These are phyloP conservation scores for Neopipo cinnamomea DNA, from an alignment of 2,113 vertebrate genomes.

Conservation along the genomic window DNA sequence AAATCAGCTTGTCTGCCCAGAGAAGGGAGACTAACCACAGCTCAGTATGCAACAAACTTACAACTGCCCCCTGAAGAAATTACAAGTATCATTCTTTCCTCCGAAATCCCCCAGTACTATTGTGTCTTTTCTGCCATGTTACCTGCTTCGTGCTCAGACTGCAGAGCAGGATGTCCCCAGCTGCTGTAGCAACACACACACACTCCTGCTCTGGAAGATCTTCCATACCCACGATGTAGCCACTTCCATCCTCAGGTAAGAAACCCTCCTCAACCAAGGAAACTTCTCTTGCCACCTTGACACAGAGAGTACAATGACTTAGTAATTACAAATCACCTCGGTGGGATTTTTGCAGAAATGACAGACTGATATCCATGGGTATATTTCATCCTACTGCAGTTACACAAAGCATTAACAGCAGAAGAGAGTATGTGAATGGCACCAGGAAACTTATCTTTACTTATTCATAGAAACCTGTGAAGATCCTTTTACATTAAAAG, in stretches of 20 bases:
- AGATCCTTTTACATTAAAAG: background rate
- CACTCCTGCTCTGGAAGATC: constrained; percentile 88
- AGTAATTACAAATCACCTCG: background rate
- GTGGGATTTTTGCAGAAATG: background rate
- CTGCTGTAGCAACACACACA: constrained; percentile 86
- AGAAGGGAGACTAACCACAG: background rate
- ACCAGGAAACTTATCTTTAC: background rate
- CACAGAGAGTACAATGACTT: background rate
- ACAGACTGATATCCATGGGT: background rate
- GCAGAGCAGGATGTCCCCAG: constrained; percentile 88
- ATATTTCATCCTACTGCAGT: background rate
- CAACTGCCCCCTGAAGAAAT: background rate
- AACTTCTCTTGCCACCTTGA: constrained; percentile 81
- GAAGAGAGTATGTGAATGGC: background rate
- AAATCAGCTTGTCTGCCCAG: background rate
- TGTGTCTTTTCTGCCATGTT: background rate
- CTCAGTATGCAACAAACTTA: background rate
- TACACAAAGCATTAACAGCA: background rate
- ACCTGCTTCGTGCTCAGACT: constrained; percentile 84
- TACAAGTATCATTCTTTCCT: background rate
- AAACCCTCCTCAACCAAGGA: constrained; percentile 79
- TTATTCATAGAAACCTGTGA: fast-evolving
- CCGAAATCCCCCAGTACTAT: background rate
- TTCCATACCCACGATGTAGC: constrained; percentile 83
- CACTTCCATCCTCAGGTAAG: constrained; percentile 85